Conservation (phyloP, 2,888 invertebrate genomes). For the Acrobasis suavella region DNA sequence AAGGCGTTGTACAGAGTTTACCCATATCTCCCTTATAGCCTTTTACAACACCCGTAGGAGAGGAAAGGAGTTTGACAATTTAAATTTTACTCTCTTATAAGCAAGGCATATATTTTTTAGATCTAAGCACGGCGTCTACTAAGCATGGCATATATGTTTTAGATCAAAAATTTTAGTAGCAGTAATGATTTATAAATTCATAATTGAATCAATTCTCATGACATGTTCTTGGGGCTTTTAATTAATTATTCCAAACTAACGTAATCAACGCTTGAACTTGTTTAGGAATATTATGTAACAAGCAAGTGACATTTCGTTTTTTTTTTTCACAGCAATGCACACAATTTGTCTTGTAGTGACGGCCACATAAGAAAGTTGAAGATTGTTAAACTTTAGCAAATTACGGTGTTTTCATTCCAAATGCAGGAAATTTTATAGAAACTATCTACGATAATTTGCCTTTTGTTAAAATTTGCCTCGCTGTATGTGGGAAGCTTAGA, state of each 20-base stretch:
- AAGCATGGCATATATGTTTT: neutral
- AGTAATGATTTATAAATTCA: neutral
- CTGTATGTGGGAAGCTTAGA: no score
- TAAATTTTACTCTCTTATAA: no score
- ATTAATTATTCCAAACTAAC: neutral
- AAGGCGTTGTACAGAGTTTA: no score
- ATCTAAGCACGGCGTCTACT: no score
- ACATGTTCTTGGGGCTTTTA: neutral
- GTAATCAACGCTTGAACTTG: constrained; percentile 1
- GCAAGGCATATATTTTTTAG: no score
- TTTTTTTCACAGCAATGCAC: neutral
- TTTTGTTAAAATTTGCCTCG: no score
- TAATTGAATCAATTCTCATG: neutral
- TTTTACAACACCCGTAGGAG: no score
- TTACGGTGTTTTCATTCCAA: no score
- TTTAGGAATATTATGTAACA: neutral
- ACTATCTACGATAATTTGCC: no score
- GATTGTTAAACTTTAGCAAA: neutral
- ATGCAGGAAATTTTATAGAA: no score
- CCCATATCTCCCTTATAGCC: no score
- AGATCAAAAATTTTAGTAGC: neutral
- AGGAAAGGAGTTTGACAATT: no score
- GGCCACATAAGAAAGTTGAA: neutral
- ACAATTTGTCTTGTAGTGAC: neutral
- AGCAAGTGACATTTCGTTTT: neutral